These are phyloP conservation scores for Sipha maydis DNA, from an alignment of 2,888 invertebrate genomes.

Conservation along the genomic window DNA sequence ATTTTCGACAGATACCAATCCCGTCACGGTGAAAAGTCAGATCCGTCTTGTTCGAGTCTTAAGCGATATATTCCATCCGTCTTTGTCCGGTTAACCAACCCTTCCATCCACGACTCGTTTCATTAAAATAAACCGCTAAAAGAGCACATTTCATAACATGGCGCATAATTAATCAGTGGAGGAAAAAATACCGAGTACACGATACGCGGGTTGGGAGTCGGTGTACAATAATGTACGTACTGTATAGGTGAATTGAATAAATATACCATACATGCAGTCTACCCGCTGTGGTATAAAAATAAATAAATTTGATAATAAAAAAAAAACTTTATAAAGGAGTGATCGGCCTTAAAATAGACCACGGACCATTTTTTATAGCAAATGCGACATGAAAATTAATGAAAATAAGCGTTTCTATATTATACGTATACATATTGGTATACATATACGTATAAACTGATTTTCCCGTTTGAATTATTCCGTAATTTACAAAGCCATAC, in stretches of 20 bases:
- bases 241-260: not conserved
- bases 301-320: not conserved
- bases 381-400: not conserved
- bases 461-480: not conserved
- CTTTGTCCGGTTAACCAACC: not conserved
- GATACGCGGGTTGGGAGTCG: conserved; percentile 9
- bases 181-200: not conserved
- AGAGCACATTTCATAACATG: not conserved
- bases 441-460: not conserved
- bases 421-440: not conserved
- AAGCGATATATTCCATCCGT: not conserved
- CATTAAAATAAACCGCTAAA: not conserved
- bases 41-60: not conserved
- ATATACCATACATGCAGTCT: not conserved
- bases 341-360: not conserved
- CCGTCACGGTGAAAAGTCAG: too few relatives aligned
- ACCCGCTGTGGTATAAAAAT: not conserved
- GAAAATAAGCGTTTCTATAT: not conserved
- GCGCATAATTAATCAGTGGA: not conserved
- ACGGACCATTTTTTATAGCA: not conserved
- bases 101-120: not conserved
- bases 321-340: not conserved
- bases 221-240: not conserved
- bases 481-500: not conserved
- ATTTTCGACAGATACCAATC: too few relatives aligned